Base-by-base conservation (phyloP, 1,140 invertebrate species). In the Drosophila virilis region DNA sequence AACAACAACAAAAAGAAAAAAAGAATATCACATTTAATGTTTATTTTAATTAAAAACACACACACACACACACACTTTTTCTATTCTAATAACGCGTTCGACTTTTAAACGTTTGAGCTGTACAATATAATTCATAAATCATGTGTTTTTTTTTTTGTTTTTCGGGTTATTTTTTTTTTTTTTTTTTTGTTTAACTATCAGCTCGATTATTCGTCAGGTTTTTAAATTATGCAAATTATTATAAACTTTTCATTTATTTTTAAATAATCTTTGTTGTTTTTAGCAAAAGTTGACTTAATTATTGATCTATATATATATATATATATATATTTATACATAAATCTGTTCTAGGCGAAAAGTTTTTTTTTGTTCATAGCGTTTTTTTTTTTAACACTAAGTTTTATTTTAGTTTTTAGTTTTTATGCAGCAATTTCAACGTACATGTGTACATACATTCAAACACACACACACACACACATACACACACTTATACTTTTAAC, bases 1-100 rank as follows among this genome's bases (percentile, higher is more conserved):
- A 37, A 9, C 35, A 37, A 35, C 17, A 52, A 48, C 22, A 48
- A 48, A 1, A 37, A 37, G 8, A 37, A 37, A 37, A 7, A 35
- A 37, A 37, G 9, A 37, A 37, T 8, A 37, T 59, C 57, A 33
- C 32, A 59, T 59, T 33, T 59, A 46, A 61, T 61, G 58, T 61
- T 61, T 48, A 61, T 61, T 61, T 60, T 61, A 58, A 59, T 46
- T 60, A 28, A 61, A 35, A 48, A 60, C 48, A 46, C 13, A 37
- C 13, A 60, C 9, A 35, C 33, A 17, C 17, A 17, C 17, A 17
- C 17, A 17, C 17, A n/a, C n/a, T 17, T 60, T 15, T 37, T 46
- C 58, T 33, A 57, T 42, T 57, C 12, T 55, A 55, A 28, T 55
- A 28, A 9, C 17, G 52, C 37, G 52, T 57, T 57, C 37, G 32